These are phyloP conservation scores for Copidosoma aretas DNA, from an alignment of 2,888 invertebrate species.

Conservation along the genomic window DNA sequence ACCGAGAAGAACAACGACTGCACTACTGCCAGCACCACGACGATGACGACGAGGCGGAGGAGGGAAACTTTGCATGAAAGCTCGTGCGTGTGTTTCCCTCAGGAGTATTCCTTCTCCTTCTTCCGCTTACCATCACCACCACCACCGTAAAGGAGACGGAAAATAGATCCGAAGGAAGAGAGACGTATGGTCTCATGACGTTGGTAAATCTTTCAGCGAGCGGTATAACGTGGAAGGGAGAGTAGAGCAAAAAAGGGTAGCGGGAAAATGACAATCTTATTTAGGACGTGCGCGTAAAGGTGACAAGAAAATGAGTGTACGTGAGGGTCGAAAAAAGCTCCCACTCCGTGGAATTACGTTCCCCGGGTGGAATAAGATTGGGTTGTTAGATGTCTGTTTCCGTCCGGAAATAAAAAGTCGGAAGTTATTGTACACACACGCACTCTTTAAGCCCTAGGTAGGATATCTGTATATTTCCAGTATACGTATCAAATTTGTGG, in stretches of 20 bases:
- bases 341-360: no score
- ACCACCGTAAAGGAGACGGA: no score
- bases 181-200: conserved; percentile 16
- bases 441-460: no score
- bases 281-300: conserved; percentile 25
- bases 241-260: background rate
- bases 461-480: no score
- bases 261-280: conserved; percentile 19
- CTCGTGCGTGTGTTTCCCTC: conserved; percentile 11
- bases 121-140: conserved; percentile 1
- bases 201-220: conserved; percentile 29
- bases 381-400: no score
- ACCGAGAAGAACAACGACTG: no score
- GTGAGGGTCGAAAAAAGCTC: conserved; percentile 4
- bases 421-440: no score
- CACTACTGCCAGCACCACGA: no score
- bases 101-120: conserved; percentile 1
- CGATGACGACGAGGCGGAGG: background rate
- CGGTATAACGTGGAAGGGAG: no score
- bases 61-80: conserved; percentile 31
- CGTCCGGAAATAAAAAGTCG: no score
- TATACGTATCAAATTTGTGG: background rate
- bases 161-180: no score
- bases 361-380: no score
- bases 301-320: conserved; percentile 27